Percentiles rank a stretch among this genome's conserved stretches.
Conservation (phyloP, 2,888 invertebrate species). For the Selenia dentaria region DNA sequence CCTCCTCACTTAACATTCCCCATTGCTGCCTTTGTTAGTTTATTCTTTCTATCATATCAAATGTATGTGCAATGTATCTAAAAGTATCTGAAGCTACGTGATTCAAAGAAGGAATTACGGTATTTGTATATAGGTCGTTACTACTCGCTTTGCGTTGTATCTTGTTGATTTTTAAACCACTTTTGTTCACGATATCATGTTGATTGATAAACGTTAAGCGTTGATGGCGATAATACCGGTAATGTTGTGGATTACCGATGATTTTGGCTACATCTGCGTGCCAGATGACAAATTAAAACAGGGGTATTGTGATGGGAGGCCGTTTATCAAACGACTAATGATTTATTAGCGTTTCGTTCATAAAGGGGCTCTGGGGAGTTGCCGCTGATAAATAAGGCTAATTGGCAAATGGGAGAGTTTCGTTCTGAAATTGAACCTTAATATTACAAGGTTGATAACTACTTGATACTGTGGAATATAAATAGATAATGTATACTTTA, state of each 20-base stretch:
- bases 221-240: slow-evolving; percentile 30
- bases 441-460: no score
- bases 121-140: slow-evolving; percentile 66
- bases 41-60: not conserved
- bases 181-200: slow-evolving; percentile 67
- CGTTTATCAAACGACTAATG: slow-evolving; percentile 31
- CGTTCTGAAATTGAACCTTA: slow-evolving; percentile 6
- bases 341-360: slow-evolving; percentile 38
- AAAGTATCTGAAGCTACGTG: slow-evolving; percentile 33
- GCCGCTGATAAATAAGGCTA: slow-evolving; percentile 25
- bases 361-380: slow-evolving; percentile 20
- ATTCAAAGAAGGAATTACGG: slow-evolving; percentile 48
- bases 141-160: slow-evolving; percentile 66
- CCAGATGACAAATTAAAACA: slow-evolving; percentile 29
- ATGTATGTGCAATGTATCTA: slow-evolving; percentile 44
- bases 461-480: no score
- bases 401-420: slow-evolving; percentile 19
- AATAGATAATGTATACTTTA: no score
- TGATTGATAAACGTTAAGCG: slow-evolving; percentile 38
- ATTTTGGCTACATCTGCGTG: slow-evolving; percentile 39
- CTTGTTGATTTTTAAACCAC: slow-evolving; percentile 75
- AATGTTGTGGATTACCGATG: slow-evolving; percentile 42
- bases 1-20: slow-evolving; percentile 37
- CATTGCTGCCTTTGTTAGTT: slow-evolving; percentile 45
- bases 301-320: slow-evolving; percentile 18